These are phyloP conservation scores for Prunella fulvescens DNA, from an alignment of 2,113 vertebrate genomes.

Conservation along the genomic window DNA sequence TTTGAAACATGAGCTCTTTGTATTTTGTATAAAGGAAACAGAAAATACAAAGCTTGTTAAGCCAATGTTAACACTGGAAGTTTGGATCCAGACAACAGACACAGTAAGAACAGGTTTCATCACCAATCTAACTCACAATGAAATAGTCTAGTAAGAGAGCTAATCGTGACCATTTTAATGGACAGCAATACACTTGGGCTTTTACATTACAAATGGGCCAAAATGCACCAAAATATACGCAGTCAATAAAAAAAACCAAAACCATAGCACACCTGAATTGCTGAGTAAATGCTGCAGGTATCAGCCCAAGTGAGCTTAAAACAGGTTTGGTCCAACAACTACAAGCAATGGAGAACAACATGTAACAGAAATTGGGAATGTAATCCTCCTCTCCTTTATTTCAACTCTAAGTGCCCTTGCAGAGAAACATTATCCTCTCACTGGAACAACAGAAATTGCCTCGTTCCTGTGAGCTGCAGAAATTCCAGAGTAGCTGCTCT, in stretches of 20 bases:
- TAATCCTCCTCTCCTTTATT: background rate
- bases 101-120: background rate
- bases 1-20: conserved; percentile 42
- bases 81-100: background rate
- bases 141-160: background rate
- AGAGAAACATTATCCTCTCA: background rate
- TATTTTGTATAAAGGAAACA: conserved; percentile 7
- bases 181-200: background rate
- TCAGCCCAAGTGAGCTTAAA: background rate
- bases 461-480: background rate
- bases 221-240: background rate
- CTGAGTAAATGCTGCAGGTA: background rate
- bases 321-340: background rate
- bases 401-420: background rate
- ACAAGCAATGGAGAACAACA: background rate
- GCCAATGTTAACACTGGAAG: conserved; percentile 18
- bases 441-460: background rate
- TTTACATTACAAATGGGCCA: background rate
- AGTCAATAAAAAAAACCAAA: background rate
- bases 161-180: background rate
- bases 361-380: background rate
- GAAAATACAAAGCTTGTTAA: conserved; percentile 37
- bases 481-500: background rate
- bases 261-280: background rate
- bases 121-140: background rate